Base-by-base conservation (phyloP, 2,888 invertebrate genomes). In the Adela reaumurella region DNA sequence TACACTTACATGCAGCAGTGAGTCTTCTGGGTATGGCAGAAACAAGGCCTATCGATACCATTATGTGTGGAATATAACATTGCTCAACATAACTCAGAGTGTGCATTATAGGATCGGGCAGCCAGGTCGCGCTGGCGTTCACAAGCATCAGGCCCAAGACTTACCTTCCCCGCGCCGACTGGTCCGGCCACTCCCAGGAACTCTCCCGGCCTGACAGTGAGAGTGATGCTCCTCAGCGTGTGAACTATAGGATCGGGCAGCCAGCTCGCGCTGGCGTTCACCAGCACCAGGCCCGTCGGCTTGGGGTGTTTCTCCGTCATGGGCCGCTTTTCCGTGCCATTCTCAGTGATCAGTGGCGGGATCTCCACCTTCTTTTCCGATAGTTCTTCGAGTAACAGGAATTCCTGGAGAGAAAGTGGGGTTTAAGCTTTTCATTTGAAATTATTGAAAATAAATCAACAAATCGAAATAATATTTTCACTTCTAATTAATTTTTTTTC, bases 131-230 rank as follows among this genome's bases (percentile, higher is more conserved):
- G 59, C 71, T 81, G 56, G 84, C 61, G 57, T 72, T 62, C 47
- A 67, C 58, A 53, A 80, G 47, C 20, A 65, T 69, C 51, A 70
- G 62, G 41, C 60, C 73, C 8, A n/a, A 42, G 17, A 28, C 43
- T 50, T 60, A 81, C 83, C 81, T 89, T 92, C 49, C 91, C 91
- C 4, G 87, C 70, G n/a, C 90, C 91, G 1, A 91, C 90, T 29
- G 87, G 82, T 14, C 91, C 91, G 42, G 89, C 85, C 1, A 91
- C 70, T 1, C 87, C 87, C 42, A 88, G 68, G 48, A 87, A 73
- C 55, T 84, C 80, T 29, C 85, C 85, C 41, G 74, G 81, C 17
- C 68, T 64, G 0, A 82, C 72, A 0, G 73, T 71, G 1, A 86
- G 56, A 17, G 68, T 72, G 3, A 86, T 58, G 42, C 79, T 65